phyloP scores from a whole-genome alignment of 2,888 invertebrate genomes.

The Bugula neritina region DNA sequence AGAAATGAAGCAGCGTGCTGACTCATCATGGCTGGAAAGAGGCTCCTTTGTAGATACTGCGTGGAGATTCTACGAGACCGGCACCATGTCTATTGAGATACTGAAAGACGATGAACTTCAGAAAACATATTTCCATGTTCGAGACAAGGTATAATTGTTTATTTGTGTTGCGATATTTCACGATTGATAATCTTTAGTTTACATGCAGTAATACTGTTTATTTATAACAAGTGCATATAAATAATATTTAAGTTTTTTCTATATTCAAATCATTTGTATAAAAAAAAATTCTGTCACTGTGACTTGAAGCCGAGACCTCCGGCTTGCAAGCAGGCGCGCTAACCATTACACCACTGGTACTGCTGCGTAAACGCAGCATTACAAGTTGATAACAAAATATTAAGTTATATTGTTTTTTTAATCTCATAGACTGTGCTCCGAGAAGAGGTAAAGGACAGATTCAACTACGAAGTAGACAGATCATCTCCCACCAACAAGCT shows the following conservation, averaged over 20 bases:
- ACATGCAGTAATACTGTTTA: background rate
- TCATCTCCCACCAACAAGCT: slow-evolving; percentile 52
- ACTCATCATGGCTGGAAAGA: background rate
- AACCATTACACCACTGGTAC: too few species aligned
- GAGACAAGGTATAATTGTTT: slow-evolving; percentile 48
- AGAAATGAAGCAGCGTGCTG: slow-evolving; percentile 1
- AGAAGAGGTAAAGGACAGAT: slow-evolving; percentile 51
- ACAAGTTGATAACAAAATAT: too few species aligned
- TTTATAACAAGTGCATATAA: too few species aligned
- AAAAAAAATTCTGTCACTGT: too few species aligned
- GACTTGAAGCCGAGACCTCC: too few species aligned
- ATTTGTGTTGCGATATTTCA: too few species aligned
- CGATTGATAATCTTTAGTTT: too few species aligned
- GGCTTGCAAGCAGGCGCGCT: too few species aligned
- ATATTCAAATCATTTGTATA: too few species aligned
- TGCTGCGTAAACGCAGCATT: too few species aligned
- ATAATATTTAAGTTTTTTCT: too few species aligned
- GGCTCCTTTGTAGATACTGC: slow-evolving; percentile 31
- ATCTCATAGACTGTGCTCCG: slow-evolving; percentile 43
- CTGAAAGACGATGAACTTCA: slow-evolving; percentile 48
- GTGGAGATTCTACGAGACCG: slow-evolving; percentile 39
- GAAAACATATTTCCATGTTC: slow-evolving; percentile 49
- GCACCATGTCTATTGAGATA: slow-evolving; percentile 49
- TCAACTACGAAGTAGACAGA: slow-evolving; percentile 52
- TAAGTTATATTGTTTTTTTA: too few species aligned